Evolutionary conservation across 2,113 vertebrate genomes (phyloP).

Genomic region (Alces alces): DNA sequence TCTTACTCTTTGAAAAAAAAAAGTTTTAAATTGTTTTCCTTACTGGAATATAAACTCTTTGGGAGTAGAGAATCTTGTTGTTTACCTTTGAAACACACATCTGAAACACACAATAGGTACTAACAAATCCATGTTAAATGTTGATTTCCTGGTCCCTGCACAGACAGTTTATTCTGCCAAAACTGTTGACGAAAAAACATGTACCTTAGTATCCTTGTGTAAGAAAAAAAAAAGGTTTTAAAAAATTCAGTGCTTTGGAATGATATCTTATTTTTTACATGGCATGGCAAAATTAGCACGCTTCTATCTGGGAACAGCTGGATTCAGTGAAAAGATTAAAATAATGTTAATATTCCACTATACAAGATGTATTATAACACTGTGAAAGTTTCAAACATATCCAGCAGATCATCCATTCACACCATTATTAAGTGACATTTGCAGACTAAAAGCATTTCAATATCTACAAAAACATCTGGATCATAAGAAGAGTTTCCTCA

Average conservation of each 20-base stretch:
- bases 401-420: not conserved
- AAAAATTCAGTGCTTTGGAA: not conserved
- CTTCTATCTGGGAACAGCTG: not conserved
- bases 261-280: not conserved
- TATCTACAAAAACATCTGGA: not conserved
- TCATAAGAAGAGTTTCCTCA: not conserved
- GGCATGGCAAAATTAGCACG: not conserved
- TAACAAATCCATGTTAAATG: not conserved
- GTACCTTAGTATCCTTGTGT: not conserved
- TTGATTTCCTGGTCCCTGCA: not conserved
- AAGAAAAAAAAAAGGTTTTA: not conserved
- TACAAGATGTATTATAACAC: not conserved
- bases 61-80: not conserved
- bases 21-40: not conserved
- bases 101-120: not conserved
- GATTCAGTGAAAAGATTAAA: not conserved
- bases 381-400: not conserved
- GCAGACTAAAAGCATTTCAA: not conserved
- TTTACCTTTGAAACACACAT: not conserved
- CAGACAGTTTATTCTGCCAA: not conserved
- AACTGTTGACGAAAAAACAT: not conserved
- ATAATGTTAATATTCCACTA: not conserved
- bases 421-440: not conserved
- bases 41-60: not conserved
- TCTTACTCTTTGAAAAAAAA: not conserved